Percentiles rank a stretch among this genome's conserved stretches.
These are phyloP conservation scores for Aphyosemion australe DNA, from an alignment of 2,113 vertebrate species.

Conservation along the genomic window DNA sequence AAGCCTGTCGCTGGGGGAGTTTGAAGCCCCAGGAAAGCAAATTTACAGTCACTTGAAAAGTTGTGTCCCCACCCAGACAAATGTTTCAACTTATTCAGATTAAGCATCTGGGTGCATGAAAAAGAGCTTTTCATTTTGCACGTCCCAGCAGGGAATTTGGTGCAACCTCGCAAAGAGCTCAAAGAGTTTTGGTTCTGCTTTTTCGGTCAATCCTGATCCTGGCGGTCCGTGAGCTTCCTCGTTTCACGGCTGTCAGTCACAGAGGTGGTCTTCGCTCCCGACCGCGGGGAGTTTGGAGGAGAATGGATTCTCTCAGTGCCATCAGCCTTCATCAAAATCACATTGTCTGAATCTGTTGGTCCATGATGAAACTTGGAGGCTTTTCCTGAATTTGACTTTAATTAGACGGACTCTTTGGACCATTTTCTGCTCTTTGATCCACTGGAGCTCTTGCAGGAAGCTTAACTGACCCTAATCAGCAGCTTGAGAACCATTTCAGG, in stretches of 20 bases:
- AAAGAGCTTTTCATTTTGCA: slow-evolving; percentile 15
- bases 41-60: slow-evolving; percentile 53
- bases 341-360: slow-evolving; percentile 45
- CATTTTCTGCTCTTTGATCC: slow-evolving; percentile 59
- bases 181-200: slow-evolving; percentile 39
- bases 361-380: slow-evolving; percentile 36
- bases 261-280: slow-evolving; percentile 51
- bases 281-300: slow-evolving; percentile 44
- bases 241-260: slow-evolving; percentile 61
- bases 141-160: slow-evolving; percentile 29
- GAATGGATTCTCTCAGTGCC: slow-evolving; percentile 47
- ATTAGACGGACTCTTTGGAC: slow-evolving; percentile 40
- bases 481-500: slow-evolving; percentile 44
- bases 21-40: slow-evolving; percentile 29
- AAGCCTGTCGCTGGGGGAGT: no score
- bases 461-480: slow-evolving; percentile 55
- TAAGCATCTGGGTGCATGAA: slow-evolving; percentile 20
- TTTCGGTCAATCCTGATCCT: slow-evolving; percentile 48
- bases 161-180: slow-evolving; percentile 13
- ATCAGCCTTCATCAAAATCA: slow-evolving; percentile 63
- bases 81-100: slow-evolving; percentile 52
- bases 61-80: slow-evolving; percentile 34
- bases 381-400: slow-evolving; percentile 55
- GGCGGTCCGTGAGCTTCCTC: slow-evolving; percentile 27
- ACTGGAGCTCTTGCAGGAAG: slow-evolving; percentile 41